Percentiles rank a stretch among this genome's conserved stretches.
Conservation (phyloP, 1,140 invertebrate species). For the Venustaconcha ellipsiformis region DNA sequence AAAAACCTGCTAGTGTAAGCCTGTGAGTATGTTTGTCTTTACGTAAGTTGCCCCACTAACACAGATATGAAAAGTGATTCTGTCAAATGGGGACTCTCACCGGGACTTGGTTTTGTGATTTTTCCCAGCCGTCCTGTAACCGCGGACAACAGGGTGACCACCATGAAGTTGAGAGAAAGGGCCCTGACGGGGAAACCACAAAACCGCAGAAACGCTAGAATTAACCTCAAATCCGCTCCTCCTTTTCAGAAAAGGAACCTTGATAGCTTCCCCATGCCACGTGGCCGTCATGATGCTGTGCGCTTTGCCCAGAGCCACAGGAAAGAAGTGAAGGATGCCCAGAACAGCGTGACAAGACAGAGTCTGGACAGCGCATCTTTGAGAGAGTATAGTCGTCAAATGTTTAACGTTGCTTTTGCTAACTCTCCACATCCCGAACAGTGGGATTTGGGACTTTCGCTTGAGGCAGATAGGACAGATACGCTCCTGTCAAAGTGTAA, state of each 20-base stretch:
- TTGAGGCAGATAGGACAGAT: no score
- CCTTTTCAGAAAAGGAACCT: constrained; percentile 25
- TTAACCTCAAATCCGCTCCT: constrained; percentile 13
- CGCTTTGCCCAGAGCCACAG: constrained; percentile 8
- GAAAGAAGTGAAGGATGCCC: neutral
- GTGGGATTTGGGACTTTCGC: no score
- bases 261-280: constrained; percentile 25
- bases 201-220: neutral
- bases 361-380: constrained; percentile 17
- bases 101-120: no score
- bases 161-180: constrained; percentile 14
- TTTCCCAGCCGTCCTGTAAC: no score
- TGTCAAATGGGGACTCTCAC: no score
- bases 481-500: no score
- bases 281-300: constrained; percentile 12
- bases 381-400: constrained; percentile 23
- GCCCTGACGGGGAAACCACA: constrained; percentile 2
- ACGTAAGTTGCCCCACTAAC: no score
- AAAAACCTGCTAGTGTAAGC: no score
- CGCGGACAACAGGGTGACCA: constrained; percentile 4
- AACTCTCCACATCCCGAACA: no score
- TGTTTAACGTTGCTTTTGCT: constrained; percentile 22
- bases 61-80: no score
- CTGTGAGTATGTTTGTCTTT: no score
- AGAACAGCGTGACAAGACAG: neutral